Conservation (phyloP, 2,888 invertebrate species). For the Entomobrya proxima region DNA sequence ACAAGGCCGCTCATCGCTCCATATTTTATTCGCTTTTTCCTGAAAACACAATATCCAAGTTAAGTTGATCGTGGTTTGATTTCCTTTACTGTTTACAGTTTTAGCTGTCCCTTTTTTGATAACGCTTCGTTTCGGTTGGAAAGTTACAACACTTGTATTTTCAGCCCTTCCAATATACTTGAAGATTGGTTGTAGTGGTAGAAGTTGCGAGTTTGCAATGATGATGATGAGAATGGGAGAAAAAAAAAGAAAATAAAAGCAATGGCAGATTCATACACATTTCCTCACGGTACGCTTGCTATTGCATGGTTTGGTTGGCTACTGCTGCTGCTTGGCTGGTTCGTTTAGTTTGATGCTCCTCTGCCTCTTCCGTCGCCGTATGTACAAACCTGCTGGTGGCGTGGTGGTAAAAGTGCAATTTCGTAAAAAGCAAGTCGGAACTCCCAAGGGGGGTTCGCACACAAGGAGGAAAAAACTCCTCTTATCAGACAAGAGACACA, state of each 20-base stretch:
- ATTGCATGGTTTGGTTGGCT: conserved; percentile 27
- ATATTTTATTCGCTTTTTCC: neutral
- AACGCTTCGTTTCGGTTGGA: conserved; percentile 17
- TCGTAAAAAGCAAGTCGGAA: conserved; percentile 75
- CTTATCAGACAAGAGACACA: conserved; percentile 74
- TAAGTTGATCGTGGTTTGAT: conserved; percentile 17
- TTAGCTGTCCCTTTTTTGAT: neutral
- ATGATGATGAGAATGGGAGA: conserved; percentile 13
- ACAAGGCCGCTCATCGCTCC: neutral
- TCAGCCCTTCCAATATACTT: neutral
- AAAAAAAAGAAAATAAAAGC: conserved; percentile 23
- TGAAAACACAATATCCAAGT: neutral
- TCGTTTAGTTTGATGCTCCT: conserved; percentile 46
- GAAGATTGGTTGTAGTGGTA: neutral
- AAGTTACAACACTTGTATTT: conserved; percentile 22
- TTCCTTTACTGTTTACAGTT: conserved; percentile 4
- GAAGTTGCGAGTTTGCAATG: neutral
- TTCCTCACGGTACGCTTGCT: conserved; percentile 36
- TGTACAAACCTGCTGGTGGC: neutral
- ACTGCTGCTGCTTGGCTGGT: conserved; percentile 36
- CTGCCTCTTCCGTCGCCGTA: neutral
- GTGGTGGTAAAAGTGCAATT: conserved; percentile 75
- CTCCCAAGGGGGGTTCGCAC: conserved; percentile 72
- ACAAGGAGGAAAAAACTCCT: conserved; percentile 65
- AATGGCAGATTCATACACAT: neutral